These are phyloP conservation scores for Phengaris alcon DNA, from an alignment of 2,888 invertebrate genomes.

Conservation along the genomic window DNA sequence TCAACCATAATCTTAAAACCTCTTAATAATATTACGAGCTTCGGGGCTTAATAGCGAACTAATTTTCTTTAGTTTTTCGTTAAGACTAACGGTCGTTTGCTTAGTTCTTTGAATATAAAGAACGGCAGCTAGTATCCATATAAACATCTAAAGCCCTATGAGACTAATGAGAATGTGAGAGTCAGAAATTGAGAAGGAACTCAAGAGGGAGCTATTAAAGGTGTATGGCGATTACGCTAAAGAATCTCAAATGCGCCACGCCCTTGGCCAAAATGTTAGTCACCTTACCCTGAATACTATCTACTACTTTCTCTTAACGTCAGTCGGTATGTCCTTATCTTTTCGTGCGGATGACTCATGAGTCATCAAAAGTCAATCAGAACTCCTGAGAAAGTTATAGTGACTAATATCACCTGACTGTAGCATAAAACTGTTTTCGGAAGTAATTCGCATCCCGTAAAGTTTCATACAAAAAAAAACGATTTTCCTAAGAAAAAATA, in stretches of 20 bases:
- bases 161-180: not conserved
- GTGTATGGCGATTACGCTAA: not conserved
- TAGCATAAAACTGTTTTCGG: not conserved
- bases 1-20: too few relatives aligned
- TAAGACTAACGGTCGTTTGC: not conserved
- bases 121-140: not conserved
- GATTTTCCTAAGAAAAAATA: too few relatives aligned
- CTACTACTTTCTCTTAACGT: not conserved
- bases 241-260: not conserved
- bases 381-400: not conserved
- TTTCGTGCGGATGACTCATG: not conserved
- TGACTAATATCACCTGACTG: not conserved
- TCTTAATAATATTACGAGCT: too few relatives aligned
- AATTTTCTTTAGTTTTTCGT: not conserved
- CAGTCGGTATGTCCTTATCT: not conserved
- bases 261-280: constrained; percentile 2
- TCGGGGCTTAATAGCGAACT: too few relatives aligned
- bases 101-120: not conserved
- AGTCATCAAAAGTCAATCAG: not conserved
- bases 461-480: too few relatives aligned
- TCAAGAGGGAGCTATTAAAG: not conserved
- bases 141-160: not conserved
- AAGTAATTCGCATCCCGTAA: too few relatives aligned
- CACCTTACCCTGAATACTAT: not conserved
- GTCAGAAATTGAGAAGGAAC: not conserved